Evolutionary conservation across 2,888 invertebrate genomes (phyloP).

Genomic region (Nemoura dubitans): DNA sequence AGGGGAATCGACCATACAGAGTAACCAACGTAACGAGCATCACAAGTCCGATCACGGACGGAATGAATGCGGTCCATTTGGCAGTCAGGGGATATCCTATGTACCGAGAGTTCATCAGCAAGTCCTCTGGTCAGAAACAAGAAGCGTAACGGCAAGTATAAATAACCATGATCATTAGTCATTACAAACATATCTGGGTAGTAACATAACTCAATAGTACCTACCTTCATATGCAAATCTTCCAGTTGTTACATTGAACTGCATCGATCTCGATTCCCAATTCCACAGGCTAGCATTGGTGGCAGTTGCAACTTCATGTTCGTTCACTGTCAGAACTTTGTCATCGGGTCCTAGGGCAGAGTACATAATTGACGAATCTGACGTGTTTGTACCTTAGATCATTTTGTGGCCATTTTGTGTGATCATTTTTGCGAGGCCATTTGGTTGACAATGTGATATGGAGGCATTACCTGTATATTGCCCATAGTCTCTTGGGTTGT

Average conservation of each 20-base stretch:
- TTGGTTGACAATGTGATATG: too few relatives aligned
- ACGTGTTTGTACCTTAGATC: too few relatives aligned
- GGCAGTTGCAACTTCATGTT: conserved; percentile 54
- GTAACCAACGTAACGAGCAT: conserved; percentile 57
- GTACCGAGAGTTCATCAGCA: conserved; percentile 62
- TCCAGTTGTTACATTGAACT: conserved; percentile 59
- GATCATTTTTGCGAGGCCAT: too few relatives aligned
- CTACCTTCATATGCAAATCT: conserved; percentile 57
- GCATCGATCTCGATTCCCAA: conserved; percentile 57
- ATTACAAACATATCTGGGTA: background rate
- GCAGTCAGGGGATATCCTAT: conserved; percentile 58
- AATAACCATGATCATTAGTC: background rate
- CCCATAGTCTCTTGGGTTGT: conserved; percentile 61
- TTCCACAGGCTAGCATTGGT: conserved; percentile 57
- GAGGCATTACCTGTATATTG: conserved; percentile 59
- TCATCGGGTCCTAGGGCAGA: conserved; percentile 57
- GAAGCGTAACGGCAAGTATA: background rate
- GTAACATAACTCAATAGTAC: conserved; percentile 19
- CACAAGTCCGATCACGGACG: conserved; percentile 57
- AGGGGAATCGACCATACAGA: conserved; percentile 58
- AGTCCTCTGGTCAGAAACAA: conserved; percentile 56
- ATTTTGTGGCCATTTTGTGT: too few relatives aligned
- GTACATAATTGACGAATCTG: background rate
- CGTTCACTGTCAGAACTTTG: conserved; percentile 58
- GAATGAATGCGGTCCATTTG: conserved; percentile 62